Conservation (phyloP, 2,797 vertebrate species). For the Oreortyx pictus region DNA sequence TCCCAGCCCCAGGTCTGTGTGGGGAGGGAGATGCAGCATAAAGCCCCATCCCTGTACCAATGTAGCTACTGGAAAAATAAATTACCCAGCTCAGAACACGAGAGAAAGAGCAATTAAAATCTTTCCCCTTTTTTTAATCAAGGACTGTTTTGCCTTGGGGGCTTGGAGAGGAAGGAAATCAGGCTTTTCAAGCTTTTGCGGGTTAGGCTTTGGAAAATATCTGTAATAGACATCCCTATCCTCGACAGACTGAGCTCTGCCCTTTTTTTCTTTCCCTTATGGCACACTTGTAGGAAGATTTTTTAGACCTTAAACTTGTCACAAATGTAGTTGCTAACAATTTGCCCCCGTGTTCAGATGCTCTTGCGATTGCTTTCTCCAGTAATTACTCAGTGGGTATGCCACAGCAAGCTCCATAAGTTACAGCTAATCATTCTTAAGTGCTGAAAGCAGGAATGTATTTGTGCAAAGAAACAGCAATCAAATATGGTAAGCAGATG, state of each 20-base stretch:
- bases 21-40: conserved; percentile 6
- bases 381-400: conserved; percentile 70
- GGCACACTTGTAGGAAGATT: conserved; percentile 12
- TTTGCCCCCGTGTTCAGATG: conserved; percentile 50
- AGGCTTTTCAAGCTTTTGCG: conserved; percentile 31
- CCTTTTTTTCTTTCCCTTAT: conserved; percentile 25
- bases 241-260: conserved; percentile 23
- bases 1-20: not conserved
- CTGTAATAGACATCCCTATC: not conserved
- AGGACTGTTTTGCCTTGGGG: conserved; percentile 39
- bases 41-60: conserved; percentile 22
- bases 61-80: conserved; percentile 68
- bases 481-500: conserved; percentile 80
- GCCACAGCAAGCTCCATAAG: conserved; percentile 54
- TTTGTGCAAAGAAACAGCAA: conserved; percentile 75
- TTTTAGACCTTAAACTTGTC: conserved; percentile 59
- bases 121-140: conserved; percentile 42
- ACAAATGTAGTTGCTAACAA: conserved; percentile 53
- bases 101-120: conserved; percentile 71
- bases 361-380: conserved; percentile 43
- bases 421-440: conserved; percentile 75
- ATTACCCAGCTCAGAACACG: conserved; percentile 30
- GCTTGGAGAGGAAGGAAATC: conserved; percentile 41
- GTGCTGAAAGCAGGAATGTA: conserved; percentile 68
- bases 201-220: conserved; percentile 29